These are phyloP conservation scores for Sarcophaga bullata DNA, from an alignment of 1,140 invertebrate species.

Conservation along the genomic window DNA sequence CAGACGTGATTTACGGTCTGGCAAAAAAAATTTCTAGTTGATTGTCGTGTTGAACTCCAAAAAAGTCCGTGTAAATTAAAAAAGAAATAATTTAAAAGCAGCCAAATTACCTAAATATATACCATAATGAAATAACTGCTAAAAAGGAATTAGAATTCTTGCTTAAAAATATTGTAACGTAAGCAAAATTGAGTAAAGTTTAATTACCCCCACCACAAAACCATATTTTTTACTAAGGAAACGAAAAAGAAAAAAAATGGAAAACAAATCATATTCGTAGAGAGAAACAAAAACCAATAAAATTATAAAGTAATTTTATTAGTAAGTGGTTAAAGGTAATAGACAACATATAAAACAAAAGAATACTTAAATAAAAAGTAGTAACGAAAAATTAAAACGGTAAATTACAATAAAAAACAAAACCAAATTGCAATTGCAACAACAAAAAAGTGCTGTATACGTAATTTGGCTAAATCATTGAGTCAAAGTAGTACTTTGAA, in stretches of 20 bases:
- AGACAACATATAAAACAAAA: neutral
- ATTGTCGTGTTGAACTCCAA: conserved; percentile 25
- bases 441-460: conserved; percentile 19
- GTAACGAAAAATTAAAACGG: conserved; percentile 2
- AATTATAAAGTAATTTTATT: conserved; percentile 30
- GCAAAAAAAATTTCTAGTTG: conserved; percentile 28
- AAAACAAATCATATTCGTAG: conserved; percentile 12
- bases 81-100: conserved; percentile 10
- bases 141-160: neutral
- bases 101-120: conserved; percentile 25
- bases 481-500: neutral
- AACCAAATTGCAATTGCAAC: conserved; percentile 9
- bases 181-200: neutral
- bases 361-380: neutral
- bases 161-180: conserved; percentile 27
- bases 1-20: conserved; percentile 35
- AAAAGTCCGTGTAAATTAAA: conserved; percentile 31
- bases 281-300: conserved; percentile 3
- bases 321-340: conserved; percentile 7
- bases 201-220: conserved; percentile 15
- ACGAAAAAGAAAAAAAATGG: conserved; percentile 2
- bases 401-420: conserved; percentile 26
- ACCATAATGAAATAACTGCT: neutral
- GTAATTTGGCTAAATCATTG: conserved; percentile 36
- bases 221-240: conserved; percentile 22